phyloP scores from a whole-genome alignment of 2,797 vertebrate genomes.

The Girardinus metallicus region DNA sequence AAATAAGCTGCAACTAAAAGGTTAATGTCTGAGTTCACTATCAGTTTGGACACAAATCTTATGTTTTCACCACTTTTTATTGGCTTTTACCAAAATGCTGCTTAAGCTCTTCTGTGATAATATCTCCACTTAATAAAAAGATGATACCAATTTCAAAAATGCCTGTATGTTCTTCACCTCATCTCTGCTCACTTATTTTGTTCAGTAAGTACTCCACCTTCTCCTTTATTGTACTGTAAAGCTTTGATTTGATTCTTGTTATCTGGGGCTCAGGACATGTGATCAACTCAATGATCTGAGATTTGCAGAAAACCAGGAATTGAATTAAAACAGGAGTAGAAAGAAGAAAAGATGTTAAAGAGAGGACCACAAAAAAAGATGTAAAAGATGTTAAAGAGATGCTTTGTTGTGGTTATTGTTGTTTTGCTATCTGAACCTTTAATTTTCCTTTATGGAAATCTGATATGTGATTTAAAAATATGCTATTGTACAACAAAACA shows the following conservation, averaged over 20 bases:
- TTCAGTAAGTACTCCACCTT: neutral
- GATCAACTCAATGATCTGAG: neutral
- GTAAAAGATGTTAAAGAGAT: no score
- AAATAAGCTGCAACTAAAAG: conserved; percentile 6
- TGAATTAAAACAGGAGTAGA: neutral
- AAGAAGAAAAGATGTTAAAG: neutral
- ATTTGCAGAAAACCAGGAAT: neutral
- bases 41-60: neutral
- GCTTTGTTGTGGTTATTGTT: neutral
- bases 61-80: neutral
- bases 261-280: neutral
- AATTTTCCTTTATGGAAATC: neutral
- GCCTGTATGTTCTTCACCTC: neutral
- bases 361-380: no score
- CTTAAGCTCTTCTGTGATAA: neutral
- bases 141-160: neutral
- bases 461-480: neutral
- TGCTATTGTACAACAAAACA: neutral
- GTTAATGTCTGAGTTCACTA: conserved; percentile 33
- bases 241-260: neutral
- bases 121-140: neutral
- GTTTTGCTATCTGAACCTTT: neutral
- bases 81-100: neutral
- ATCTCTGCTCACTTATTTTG: neutral
- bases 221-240: neutral